Evolutionary conservation across 2,797 vertebrate genomes (phyloP), one percentile per base, ranked within the genome.

Genomic region (Anguilla obscura): DNA sequence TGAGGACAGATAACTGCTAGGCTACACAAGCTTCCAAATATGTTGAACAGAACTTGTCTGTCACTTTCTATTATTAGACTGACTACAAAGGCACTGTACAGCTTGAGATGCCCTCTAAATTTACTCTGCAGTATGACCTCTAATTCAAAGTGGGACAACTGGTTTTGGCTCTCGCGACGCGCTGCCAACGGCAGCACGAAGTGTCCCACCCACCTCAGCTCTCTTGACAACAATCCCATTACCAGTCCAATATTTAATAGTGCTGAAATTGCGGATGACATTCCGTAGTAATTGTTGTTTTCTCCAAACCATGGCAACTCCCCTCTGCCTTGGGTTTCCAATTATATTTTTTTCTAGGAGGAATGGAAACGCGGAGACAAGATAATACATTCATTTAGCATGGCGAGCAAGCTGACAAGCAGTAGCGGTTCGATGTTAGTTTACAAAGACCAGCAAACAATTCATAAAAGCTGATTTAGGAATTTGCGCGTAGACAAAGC

Each of bases 101-200:
- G 83, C 52, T 48, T 69, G 54, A 84, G 21, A 88, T 85, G 87
- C 54, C 87, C 87, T 85, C 87, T 76, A 85, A 84, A 84, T 71
- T 74, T 87, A 50, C 80, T 54, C 87, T 69, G 87, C 79, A 84
- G 58, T n/a, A 50, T 76, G 87, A 88, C 87, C 87, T 88, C 87
- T 74, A 45, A 52, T 88, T 60, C 66, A 80, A 88, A 88, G 87
- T 85, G 82, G 87, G 82, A 69, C 87, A 84, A 88, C 87, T 84
- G 84, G 60, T 85, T 88, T 88, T 84, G 58, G 10, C 33, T 88
- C 83, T 27, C n/a, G 16, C 45, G 40, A 85, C 66, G 16, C 27
- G 27, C 24, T 14, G 27, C 52, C 12, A 58, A 52, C 80, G 21
- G 45, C 80, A 7, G 24, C 45, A 24, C 80, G 1, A 52, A 10